phyloP scores from a whole-genome alignment of 92 coral and sea anemone genomes.

The Epizoanthus fatuus region DNA sequence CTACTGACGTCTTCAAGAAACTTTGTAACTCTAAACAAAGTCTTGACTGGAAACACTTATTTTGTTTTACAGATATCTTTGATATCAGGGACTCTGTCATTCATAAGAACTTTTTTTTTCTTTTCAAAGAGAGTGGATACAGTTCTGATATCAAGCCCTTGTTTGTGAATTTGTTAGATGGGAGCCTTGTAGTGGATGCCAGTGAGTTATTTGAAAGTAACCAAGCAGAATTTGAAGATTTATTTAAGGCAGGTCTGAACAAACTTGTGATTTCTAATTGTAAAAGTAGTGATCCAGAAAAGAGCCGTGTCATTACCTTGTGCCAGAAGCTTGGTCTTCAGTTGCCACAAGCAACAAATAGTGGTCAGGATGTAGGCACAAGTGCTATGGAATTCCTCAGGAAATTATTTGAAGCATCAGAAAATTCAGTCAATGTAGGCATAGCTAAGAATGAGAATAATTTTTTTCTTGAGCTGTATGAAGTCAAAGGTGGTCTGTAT shows the following conservation, averaged over 20 bases:
- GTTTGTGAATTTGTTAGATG: not conserved
- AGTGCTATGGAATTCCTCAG: not conserved
- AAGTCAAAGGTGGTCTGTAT: not conserved
- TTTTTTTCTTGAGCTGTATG: not conserved
- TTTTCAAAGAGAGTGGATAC: no score
- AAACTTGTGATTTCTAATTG: not conserved
- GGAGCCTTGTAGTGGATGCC: not conserved
- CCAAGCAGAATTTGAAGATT: no score
- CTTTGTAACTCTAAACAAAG: no score
- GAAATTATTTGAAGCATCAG: not conserved
- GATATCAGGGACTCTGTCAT: no score
- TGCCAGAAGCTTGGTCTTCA: not conserved
- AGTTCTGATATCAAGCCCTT: not conserved
- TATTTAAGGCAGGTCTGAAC: no score
- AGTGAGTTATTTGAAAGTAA: no score
- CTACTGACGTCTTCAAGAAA: no score
- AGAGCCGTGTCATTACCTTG: not conserved
- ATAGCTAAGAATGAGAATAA: not conserved
- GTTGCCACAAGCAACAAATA: not conserved
- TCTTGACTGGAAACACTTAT: not conserved
- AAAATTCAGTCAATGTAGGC: not conserved
- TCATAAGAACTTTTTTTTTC: no score
- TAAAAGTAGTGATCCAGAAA: no score
- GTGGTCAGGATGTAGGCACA: not conserved
- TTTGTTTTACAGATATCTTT: not conserved